A percentile compares a stretch with the other conserved stretches of the same genome.
These are phyloP conservation scores for Pelodytes ibericus DNA, from an alignment of 2,797 vertebrate species.

Conservation along the genomic window DNA sequence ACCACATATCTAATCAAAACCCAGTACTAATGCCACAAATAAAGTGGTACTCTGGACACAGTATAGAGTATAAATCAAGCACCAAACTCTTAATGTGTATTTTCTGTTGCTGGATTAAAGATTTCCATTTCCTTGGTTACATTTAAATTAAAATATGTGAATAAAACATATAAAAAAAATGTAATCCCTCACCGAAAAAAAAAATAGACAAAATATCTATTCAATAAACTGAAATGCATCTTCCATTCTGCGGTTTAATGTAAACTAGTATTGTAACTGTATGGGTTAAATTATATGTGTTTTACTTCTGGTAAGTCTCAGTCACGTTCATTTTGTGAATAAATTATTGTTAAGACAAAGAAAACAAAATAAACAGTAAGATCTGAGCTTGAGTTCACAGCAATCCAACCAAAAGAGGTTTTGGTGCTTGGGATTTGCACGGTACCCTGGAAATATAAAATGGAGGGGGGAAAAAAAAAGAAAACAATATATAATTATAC, in stretches of 20 bases:
- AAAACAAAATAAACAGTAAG: background rate
- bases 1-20: too few relatives aligned
- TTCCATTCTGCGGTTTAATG: background rate
- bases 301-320: background rate
- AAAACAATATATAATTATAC: conserved; percentile 46
- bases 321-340: background rate
- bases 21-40: too few relatives aligned
- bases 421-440: background rate
- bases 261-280: background rate
- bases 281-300: background rate
- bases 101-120: too few relatives aligned
- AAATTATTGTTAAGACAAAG: background rate
- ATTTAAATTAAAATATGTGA: background rate
- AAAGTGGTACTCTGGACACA: too few relatives aligned
- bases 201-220: background rate
- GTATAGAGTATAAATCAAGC: too few relatives aligned
- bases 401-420: background rate
- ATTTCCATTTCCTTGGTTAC: too few relatives aligned
- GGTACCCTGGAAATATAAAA: conserved; percentile 12
- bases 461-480: conserved; percentile 16
- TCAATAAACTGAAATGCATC: background rate
- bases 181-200: too few relatives aligned
- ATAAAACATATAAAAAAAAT: background rate
- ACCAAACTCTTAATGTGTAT: too few relatives aligned
- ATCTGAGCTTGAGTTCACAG: background rate